These are phyloP conservation scores for Caradrina kadenii DNA, from an alignment of 2,888 invertebrate species.

Conservation along the genomic window DNA sequence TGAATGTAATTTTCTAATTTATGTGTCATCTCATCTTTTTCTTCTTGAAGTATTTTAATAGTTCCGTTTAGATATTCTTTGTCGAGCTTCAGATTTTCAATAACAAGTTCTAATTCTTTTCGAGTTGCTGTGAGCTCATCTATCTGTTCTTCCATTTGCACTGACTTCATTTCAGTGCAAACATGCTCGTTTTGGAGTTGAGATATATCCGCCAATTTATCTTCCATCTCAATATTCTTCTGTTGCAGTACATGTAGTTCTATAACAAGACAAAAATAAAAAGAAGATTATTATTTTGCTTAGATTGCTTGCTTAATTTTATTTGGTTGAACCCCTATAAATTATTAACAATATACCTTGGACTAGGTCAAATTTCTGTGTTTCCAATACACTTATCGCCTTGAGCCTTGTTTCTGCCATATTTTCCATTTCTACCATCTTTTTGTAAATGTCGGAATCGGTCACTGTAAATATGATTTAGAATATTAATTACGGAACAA, in stretches of 20 bases:
- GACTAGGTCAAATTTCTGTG: slow-evolving; percentile 92
- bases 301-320: no score
- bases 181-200: slow-evolving; percentile 93
- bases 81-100: slow-evolving; percentile 87
- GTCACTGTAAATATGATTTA: slow-evolving; percentile 79
- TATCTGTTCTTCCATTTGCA: slow-evolving; percentile 95
- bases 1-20: slow-evolving; percentile 92
- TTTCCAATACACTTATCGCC: slow-evolving; percentile 91
- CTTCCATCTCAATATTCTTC: slow-evolving; percentile 91
- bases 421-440: slow-evolving; percentile 86
- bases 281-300: not conserved
- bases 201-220: slow-evolving; percentile 91
- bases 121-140: slow-evolving; percentile 89
- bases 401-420: slow-evolving; percentile 90
- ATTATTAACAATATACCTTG: slow-evolving; percentile 85
- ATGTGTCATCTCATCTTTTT: slow-evolving; percentile 91
- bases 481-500: slow-evolving; percentile 16
- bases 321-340: not conserved
- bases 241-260: slow-evolving; percentile 91
- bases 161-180: slow-evolving; percentile 94
- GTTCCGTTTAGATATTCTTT: slow-evolving; percentile 89
- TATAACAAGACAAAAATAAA: slow-evolving; percentile 70
- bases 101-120: slow-evolving; percentile 85
- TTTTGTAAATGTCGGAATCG: slow-evolving; percentile 88
- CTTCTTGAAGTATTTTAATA: slow-evolving; percentile 90